Evolutionary conservation across 2,888 invertebrate genomes (phyloP).

Genomic region (Rutpela maculata): DNA sequence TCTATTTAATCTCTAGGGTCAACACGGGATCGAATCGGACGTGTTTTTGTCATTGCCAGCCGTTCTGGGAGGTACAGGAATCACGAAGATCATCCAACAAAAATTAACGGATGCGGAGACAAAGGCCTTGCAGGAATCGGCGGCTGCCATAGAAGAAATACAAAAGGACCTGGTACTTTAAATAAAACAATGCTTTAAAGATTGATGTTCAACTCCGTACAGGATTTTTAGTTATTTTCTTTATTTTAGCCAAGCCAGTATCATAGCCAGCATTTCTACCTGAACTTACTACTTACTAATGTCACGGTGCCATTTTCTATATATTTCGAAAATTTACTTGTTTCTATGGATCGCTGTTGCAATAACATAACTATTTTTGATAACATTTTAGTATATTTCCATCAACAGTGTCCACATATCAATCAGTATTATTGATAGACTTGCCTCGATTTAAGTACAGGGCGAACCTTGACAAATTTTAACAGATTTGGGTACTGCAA

Average conservation of each 20-base stretch:
- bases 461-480: too few species aligned
- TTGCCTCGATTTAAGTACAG: neutral
- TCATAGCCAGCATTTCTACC: neutral
- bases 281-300: neutral
- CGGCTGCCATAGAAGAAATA: constrained; percentile 69
- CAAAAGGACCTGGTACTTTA: constrained; percentile 52
- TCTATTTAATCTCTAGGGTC: constrained; percentile 78
- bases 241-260: neutral
- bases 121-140: constrained; percentile 80
- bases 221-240: neutral
- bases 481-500: too few species aligned
- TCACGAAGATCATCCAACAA: constrained; percentile 84
- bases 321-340: neutral
- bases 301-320: neutral
- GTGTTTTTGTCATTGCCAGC: constrained; percentile 92
- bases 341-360: neutral
- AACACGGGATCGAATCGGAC: constrained; percentile 87
- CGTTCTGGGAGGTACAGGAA: constrained; percentile 82
- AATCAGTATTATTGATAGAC: constrained; percentile 16
- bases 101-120: constrained; percentile 81
- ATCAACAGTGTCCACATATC: neutral
- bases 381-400: neutral
- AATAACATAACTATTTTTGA: neutral
- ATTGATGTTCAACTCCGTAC: neutral
- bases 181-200: constrained; percentile 10